These are phyloP conservation scores for Zonotrichia leucophrys DNA, from an alignment of 2,113 vertebrate genomes.

Conservation along the genomic window DNA sequence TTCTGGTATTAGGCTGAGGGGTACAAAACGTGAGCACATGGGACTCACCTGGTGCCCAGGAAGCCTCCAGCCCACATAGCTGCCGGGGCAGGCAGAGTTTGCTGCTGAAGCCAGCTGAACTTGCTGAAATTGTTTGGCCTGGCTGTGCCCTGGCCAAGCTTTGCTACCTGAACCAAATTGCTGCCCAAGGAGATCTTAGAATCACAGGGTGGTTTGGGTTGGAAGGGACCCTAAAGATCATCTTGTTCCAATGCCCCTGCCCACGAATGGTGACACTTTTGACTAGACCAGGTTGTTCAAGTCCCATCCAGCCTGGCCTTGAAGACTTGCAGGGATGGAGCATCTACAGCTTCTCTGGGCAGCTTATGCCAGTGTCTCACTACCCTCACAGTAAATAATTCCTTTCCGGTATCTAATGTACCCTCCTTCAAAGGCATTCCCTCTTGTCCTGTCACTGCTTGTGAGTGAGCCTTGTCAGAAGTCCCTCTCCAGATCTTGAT, in stretches of 20 bases:
- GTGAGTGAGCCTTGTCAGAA: neutral
- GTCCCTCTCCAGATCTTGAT: neutral
- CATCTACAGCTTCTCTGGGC: neutral
- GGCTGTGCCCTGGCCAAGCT: too few species aligned
- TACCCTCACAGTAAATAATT: neutral
- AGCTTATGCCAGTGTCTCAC: neutral
- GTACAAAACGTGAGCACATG: rapidly evolving
- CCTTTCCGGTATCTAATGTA: neutral
- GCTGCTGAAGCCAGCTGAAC: neutral
- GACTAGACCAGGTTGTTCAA: neutral
- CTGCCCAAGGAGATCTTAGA: neutral
- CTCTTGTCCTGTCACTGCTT: neutral
- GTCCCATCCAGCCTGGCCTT: neutral
- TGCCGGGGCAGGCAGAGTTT: rapidly evolving
- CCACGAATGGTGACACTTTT: rapidly evolving
- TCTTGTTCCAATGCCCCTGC: rapidly evolving
- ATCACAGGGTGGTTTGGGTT: neutral
- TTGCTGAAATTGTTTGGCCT: neutral
- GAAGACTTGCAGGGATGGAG: neutral
- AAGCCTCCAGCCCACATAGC: rapidly evolving
- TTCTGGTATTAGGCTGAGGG: too few species aligned
- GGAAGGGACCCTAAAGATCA: neutral
- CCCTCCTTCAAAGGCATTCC: neutral
- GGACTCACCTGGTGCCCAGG: rapidly evolving
- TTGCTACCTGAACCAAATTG: rapidly evolving